phyloP scores from a whole-genome alignment of 2,888 invertebrate species.

The Herminia tarsipennalis region DNA sequence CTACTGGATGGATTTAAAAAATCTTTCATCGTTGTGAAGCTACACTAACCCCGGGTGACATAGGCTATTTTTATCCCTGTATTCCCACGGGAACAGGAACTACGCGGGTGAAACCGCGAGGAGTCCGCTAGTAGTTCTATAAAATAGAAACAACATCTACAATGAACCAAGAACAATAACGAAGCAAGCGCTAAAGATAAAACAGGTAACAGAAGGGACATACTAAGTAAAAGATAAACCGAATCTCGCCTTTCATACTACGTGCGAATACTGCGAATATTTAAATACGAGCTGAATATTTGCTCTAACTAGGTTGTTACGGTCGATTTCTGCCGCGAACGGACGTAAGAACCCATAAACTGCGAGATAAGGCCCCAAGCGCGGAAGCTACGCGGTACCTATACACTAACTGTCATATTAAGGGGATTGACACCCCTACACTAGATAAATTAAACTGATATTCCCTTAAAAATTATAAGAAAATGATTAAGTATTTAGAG shows the following conservation, averaged over 20 bases:
- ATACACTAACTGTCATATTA: conserved; percentile 44
- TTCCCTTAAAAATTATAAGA: too few relatives aligned
- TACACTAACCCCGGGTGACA: too few relatives aligned
- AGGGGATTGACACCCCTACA: too few relatives aligned
- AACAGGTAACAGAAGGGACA: conserved; percentile 29
- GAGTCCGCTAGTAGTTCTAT: conserved; percentile 27
- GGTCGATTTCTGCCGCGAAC: conserved; percentile 58
- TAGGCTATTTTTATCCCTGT: too few relatives aligned
- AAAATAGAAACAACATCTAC: conserved; percentile 32
- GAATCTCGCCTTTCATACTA: conserved; percentile 14
- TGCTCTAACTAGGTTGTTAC: conserved; percentile 60
- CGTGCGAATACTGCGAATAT: conserved; percentile 47
- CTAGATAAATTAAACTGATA: too few relatives aligned
- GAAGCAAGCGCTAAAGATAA: conserved; percentile 33
- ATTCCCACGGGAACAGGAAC: too few relatives aligned
- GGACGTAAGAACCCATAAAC: conserved; percentile 66
- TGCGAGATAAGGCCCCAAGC: conserved; percentile 59
- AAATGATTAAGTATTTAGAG: too few relatives aligned
- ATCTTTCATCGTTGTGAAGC: too few relatives aligned
- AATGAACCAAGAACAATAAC: conserved; percentile 32
- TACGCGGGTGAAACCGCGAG: conserved; percentile 1
- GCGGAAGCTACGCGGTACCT: conserved; percentile 35
- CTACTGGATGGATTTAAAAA: too few relatives aligned
- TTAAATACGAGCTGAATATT: conserved; percentile 64
- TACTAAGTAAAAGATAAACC: conserved; percentile 32